Conservation (phyloP, 2,888 invertebrate species). For the Zaprionus bogoriensis region DNA sequence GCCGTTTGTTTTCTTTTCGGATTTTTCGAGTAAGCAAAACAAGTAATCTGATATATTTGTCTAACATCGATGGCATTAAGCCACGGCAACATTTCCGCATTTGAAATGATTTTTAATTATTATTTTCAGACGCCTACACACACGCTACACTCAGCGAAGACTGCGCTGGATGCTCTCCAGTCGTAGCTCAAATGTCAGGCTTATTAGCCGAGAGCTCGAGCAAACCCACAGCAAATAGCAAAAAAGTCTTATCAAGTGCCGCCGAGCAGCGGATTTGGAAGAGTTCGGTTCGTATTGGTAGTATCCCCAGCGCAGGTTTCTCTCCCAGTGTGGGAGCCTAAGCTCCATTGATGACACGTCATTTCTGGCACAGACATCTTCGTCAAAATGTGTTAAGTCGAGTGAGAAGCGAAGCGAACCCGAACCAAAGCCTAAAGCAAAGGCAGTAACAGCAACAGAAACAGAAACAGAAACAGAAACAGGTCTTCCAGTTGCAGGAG, state of each 20-base stretch:
- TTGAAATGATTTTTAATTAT: conserved; percentile 74
- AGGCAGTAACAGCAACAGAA: too few relatives aligned
- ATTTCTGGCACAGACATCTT: conserved; percentile 73
- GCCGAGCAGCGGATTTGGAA: conserved; percentile 39
- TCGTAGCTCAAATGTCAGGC: conserved; percentile 72
- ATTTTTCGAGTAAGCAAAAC: conserved; percentile 36
- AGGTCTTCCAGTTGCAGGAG: conserved; percentile 49
- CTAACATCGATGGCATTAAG: conserved; percentile 74
- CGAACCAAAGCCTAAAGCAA: not conserved
- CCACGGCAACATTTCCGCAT: conserved; percentile 72
- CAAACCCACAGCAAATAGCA: conserved; percentile 35
- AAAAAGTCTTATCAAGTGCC: conserved; percentile 62
- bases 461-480: conserved; percentile 45
- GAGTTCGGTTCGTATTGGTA: conserved; percentile 17
- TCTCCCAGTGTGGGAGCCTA: conserved; percentile 70
- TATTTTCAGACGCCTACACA: conserved; percentile 71
- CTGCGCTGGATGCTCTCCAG: conserved; percentile 54
- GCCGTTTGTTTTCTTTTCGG: conserved; percentile 18
- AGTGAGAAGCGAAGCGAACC: conserved; percentile 48
- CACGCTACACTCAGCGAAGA: conserved; percentile 27
- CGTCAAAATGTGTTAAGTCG: conserved; percentile 74
- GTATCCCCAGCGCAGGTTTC: conserved; percentile 25
- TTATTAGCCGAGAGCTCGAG: conserved; percentile 56
- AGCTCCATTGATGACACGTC: conserved; percentile 76
- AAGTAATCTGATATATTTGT: conserved; percentile 76